Evolutionary conservation across 2,113 vertebrate species (phyloP).

Genomic region (Theristicus caerulescens): DNA sequence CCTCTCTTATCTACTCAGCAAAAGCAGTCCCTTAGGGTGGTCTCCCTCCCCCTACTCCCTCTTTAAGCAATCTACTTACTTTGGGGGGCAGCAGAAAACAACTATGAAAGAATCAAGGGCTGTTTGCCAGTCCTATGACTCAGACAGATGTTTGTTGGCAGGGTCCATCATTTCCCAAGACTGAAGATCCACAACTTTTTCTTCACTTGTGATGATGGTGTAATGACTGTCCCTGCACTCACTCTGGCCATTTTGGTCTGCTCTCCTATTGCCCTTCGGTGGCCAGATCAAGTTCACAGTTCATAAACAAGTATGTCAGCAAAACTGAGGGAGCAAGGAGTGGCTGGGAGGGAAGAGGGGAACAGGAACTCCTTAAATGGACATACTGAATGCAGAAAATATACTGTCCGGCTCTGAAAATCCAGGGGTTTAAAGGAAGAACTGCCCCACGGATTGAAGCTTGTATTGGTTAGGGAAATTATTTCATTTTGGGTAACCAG

Average conservation of each 20-base stretch:
- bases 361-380: background rate
- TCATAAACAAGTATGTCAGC: background rate
- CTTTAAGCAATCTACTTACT: background rate
- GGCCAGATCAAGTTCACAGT: background rate
- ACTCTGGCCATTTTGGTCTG: background rate
- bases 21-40: background rate
- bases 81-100: background rate
- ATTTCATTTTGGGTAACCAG: background rate
- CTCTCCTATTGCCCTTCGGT: background rate
- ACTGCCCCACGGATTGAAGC: rapidly evolving
- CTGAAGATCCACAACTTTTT: background rate
- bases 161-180: background rate
- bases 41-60: background rate
- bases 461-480: background rate
- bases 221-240: background rate
- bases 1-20: background rate
- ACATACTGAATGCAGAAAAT: background rate
- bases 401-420: background rate
- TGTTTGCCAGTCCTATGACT: background rate
- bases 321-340: background rate
- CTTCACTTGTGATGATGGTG: background rate
- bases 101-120: background rate
- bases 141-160: background rate
- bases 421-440: background rate
- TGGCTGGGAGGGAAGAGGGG: background rate